phyloP scores from a whole-genome alignment of 1,140 invertebrate species.

The Caenorhabditis remanei region DNA sequence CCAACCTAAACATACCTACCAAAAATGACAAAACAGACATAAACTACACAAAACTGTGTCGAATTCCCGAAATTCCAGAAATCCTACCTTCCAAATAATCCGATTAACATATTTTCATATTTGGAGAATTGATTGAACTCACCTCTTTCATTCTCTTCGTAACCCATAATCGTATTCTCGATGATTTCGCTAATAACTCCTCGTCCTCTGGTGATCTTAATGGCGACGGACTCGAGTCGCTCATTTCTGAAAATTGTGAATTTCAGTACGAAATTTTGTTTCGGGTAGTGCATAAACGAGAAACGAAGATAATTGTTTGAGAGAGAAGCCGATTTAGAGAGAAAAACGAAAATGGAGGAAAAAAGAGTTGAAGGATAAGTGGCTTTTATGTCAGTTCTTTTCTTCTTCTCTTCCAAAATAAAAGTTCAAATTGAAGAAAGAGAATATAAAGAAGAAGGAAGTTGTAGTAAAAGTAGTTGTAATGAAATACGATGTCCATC shows the following conservation, averaged over 20 bases:
- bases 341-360: background rate
- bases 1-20: too few species aligned
- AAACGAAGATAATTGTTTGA: conserved; percentile 11
- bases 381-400: conserved; percentile 11
- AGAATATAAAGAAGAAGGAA: background rate
- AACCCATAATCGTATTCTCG: conserved; percentile 49
- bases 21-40: too few species aligned
- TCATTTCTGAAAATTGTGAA: conserved; percentile 16
- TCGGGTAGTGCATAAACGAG: too few species aligned
- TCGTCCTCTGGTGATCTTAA: conserved; percentile 41
- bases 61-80: too few species aligned
- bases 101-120: background rate
- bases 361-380: background rate
- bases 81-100: background rate
- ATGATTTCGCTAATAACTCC: conserved; percentile 39
- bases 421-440: background rate
- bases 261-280: background rate
- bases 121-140: background rate
- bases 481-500: conserved; percentile 44
- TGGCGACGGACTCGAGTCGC: conserved; percentile 40
- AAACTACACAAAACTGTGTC: too few species aligned
- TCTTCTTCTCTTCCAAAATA: background rate
- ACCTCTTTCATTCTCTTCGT: conserved; percentile 54
- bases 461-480: conserved; percentile 9
- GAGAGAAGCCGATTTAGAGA: conserved; percentile 42